A percentile compares a stretch with the other conserved stretches of the same genome.
phyloP scores from a whole-genome alignment of 2,797 vertebrate genomes.

The Dicrostonyx torquatus region DNA sequence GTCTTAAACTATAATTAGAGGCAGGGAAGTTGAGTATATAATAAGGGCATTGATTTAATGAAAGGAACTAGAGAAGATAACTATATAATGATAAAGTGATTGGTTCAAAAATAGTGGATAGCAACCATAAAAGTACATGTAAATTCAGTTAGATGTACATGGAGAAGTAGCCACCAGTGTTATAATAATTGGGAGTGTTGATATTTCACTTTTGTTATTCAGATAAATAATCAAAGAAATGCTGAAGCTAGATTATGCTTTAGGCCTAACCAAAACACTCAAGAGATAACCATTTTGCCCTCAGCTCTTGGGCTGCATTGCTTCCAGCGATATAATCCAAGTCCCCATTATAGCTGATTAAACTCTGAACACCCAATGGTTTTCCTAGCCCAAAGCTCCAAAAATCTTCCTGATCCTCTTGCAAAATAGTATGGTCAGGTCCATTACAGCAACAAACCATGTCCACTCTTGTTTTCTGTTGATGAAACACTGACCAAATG shows the following conservation, averaged over 20 bases:
- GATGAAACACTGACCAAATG: background rate
- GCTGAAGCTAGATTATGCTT: background rate
- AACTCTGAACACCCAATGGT: background rate
- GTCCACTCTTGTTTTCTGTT: background rate
- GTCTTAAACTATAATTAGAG: background rate
- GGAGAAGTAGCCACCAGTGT: background rate
- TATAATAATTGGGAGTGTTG: background rate
- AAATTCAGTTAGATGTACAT: background rate
- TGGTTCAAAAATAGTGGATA: background rate
- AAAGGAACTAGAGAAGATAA: background rate
- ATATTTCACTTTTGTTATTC: background rate
- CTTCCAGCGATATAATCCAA: background rate
- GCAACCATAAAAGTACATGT: background rate
- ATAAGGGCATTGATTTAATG: background rate
- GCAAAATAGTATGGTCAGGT: background rate
- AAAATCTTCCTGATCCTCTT: background rate
- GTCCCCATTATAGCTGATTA: background rate
- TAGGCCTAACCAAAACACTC: background rate
- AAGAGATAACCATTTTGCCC: background rate
- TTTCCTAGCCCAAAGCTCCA: background rate
- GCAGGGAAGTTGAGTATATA: background rate
- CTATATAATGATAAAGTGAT: background rate
- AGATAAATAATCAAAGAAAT: background rate
- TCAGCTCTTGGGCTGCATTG: no score
- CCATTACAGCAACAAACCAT: background rate